phyloP scores from a whole-genome alignment of 2,113 vertebrate species.

The Megatriorchis doriae region DNA sequence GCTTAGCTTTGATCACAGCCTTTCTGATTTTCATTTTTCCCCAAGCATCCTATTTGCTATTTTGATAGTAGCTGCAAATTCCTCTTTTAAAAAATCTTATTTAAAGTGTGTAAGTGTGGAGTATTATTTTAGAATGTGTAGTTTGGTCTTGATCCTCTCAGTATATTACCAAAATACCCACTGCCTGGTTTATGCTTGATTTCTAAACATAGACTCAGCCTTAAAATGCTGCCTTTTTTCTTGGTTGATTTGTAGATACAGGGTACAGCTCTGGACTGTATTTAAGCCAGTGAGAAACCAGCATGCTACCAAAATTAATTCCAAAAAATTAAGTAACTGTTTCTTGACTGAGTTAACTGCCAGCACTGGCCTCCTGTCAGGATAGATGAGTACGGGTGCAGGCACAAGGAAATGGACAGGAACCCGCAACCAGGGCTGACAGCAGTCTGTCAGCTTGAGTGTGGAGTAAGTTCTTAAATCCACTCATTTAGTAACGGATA shows the following conservation, averaged over 20 bases:
- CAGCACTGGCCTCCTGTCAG: background rate
- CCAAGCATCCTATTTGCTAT: background rate
- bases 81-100: background rate
- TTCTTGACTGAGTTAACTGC: background rate
- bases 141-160: background rate
- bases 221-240: background rate
- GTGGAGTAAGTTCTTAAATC: background rate
- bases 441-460: background rate
- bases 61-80: background rate
- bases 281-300: background rate
- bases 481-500: background rate
- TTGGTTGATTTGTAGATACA: background rate
- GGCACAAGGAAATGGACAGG: background rate
- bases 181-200: background rate
- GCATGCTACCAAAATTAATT: background rate
- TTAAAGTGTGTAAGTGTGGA: background rate
- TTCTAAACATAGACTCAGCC: background rate
- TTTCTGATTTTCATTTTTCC: background rate
- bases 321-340: background rate
- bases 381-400: background rate
- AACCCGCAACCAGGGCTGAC: background rate
- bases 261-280: background rate
- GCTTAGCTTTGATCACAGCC: background rate
- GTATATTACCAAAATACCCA: background rate
- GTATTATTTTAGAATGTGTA: background rate